Percentiles rank a stretch among this genome's conserved stretches.
Conservation (phyloP, 1,140 invertebrate species). For the Temnothorax longispinosus region DNA sequence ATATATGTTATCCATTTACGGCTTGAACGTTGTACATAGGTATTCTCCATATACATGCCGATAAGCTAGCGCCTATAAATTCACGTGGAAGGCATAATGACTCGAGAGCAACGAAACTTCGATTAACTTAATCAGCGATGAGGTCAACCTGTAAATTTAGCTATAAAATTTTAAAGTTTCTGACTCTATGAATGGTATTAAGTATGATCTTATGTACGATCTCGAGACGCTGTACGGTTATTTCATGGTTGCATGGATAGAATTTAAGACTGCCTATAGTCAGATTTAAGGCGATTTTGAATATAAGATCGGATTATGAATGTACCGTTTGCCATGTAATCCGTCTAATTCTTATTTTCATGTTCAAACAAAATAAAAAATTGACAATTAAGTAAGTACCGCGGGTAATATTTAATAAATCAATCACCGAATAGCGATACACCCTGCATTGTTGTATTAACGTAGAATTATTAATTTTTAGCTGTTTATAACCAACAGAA, state of each 20-base stretch:
- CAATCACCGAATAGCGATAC: background rate
- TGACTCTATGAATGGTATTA: background rate
- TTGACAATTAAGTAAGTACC: background rate
- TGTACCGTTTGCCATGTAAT: no score
- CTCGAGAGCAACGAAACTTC: background rate
- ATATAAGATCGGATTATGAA: no score
- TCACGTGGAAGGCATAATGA: background rate
- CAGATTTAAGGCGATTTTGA: no score
- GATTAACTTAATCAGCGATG: background rate
- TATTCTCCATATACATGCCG: background rate
- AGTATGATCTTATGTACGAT: no score
- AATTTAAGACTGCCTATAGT: no score
- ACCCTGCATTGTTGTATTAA: background rate
- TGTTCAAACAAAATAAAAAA: background rate
- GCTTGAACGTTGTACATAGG: no score
- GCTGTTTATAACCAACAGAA: background rate
- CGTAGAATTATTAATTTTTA: background rate
- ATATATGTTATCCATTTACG: background rate
- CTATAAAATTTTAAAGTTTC: background rate
- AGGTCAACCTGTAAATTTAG: background rate
- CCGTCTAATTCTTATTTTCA: background rate
- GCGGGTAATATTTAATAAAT: background rate
- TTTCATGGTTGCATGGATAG: no score
- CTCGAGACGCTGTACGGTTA: no score
- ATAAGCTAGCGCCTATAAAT: background rate